Evolutionary conservation across 2,797 vertebrate genomes (phyloP), one percentile per base, ranked within the genome.

Genomic region (Bryconaethiops microstoma): DNA sequence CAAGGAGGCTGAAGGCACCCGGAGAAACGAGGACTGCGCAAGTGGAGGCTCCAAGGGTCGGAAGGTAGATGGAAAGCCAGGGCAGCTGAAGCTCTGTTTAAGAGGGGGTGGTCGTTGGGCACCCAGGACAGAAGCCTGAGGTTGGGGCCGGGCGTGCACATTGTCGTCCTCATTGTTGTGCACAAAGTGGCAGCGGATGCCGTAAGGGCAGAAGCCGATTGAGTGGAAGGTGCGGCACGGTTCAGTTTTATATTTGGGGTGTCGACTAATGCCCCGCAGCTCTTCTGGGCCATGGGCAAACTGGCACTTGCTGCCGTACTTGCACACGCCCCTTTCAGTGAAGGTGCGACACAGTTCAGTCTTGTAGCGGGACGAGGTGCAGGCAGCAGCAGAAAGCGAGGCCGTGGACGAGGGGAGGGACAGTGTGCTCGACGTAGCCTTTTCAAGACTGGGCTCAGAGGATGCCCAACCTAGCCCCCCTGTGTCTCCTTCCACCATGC

Each of bases 231-330:
- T 95, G 17, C 94, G 93, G 39, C 95, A 96, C 0, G 91, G 92
- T 87, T 95, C 94, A 0, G 95, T 96, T 86, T 96, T 96, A 85
- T 95, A 95, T 55, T 95, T 95, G 0, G 95, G 95, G 54, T 96
- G 95, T 1, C 95, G 84, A 86, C 82, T 94, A 0, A 95, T 92
- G 52, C 94, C 93, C 0, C 95, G 93, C 40, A 95, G 90, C 89
- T 96, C 95, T 0, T 93, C 90, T 0, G 29, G 1, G 2, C 95
- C 95, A 0, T 96, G 95, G 5, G 95, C 95, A 21, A 96, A 96
- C 90, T 96, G 95, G 86, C 95, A 96, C 87, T 95, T 96, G 2
- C 90, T 87, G 0, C 94, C 94, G 0, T 96, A 95, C 84, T 95
- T 95, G 90, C 95, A 96, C 81, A 89, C 48, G 1, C 95, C 94